phyloP scores from a whole-genome alignment of 2,797 vertebrate species.

The Pampus argenteus region DNA sequence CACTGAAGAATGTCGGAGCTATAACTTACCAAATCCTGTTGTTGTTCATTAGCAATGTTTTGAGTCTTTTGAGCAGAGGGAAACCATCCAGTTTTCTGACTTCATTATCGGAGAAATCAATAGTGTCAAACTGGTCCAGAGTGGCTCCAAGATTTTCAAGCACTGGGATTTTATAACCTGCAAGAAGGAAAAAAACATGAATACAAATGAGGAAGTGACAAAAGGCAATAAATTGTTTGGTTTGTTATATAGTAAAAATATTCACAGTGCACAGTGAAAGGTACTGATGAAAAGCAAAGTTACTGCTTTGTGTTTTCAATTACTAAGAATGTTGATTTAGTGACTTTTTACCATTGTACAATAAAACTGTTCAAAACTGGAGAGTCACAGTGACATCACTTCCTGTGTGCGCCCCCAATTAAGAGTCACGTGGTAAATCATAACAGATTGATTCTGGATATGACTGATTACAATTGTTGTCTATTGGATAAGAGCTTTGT shows the following conservation, averaged over 20 bases:
- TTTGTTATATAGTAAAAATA: not conserved
- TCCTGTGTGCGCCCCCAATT: no score
- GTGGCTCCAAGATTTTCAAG: conserved; percentile 97
- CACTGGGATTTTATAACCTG: conserved; percentile 97
- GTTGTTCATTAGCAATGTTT: conserved; percentile 95
- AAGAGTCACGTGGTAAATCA: no score
- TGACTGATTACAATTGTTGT: no score
- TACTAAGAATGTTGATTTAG: no score
- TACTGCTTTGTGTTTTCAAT: not conserved
- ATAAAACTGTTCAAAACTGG: no score
- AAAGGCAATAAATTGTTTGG: no score
- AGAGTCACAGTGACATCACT: no score
- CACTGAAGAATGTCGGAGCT: not conserved
- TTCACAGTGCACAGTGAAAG: not conserved
- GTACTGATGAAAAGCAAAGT: not conserved
- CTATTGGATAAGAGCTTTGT: no score
- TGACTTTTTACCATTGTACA: no score
- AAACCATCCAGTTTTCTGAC: conserved; percentile 96
- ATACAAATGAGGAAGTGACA: not conserved
- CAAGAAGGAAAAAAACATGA: not conserved
- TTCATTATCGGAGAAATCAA: conserved; percentile 98
- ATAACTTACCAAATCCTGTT: conserved; percentile 93
- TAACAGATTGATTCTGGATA: no score
- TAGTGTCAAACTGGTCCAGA: conserved; percentile 96
- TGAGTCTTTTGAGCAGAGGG: conserved; percentile 91